Evolutionary conservation across 2,888 invertebrate genomes (phyloP).

Genomic region (Cephalotes varians): DNA sequence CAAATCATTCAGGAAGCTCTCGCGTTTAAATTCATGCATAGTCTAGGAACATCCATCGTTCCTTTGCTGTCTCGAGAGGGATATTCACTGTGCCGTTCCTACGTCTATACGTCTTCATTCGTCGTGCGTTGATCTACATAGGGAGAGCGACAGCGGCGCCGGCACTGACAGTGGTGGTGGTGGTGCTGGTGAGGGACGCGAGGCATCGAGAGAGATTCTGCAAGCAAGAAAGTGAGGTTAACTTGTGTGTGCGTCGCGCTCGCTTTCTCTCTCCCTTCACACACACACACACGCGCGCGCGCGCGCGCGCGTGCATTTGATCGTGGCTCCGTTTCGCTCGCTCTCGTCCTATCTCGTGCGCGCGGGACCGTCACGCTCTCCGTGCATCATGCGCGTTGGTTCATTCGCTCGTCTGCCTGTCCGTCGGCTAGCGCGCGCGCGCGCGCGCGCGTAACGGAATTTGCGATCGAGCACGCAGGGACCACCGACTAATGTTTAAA

Average conservation of each 20-base stretch:
- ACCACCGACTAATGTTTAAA: constrained; percentile 90
- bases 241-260: constrained; percentile 62
- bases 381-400: constrained; percentile 24
- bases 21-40: not conserved
- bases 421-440: constrained; percentile 67
- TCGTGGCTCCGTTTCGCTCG: constrained; percentile 23
- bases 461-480: constrained; percentile 82
- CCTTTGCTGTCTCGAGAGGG: not conserved
- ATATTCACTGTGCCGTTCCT: constrained; percentile 26
- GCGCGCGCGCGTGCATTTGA: not conserved
- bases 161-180: constrained; percentile 15
- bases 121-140: constrained; percentile 69
- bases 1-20: not conserved
- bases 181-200: constrained; percentile 25
- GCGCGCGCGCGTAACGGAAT: constrained; percentile 82
- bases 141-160: constrained; percentile 48
- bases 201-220: constrained; percentile 38
- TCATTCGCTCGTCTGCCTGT: constrained; percentile 59
- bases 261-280: constrained; percentile 34
- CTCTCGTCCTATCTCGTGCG: constrained; percentile 36
- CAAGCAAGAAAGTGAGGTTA: constrained; percentile 66
- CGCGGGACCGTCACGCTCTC: constrained; percentile 39
- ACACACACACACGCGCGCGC: not conserved
- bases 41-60: not conserved
- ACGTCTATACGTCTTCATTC: constrained; percentile 73